phyloP scores from a whole-genome alignment of 2,113 vertebrate species.

The Sitta europaea region DNA sequence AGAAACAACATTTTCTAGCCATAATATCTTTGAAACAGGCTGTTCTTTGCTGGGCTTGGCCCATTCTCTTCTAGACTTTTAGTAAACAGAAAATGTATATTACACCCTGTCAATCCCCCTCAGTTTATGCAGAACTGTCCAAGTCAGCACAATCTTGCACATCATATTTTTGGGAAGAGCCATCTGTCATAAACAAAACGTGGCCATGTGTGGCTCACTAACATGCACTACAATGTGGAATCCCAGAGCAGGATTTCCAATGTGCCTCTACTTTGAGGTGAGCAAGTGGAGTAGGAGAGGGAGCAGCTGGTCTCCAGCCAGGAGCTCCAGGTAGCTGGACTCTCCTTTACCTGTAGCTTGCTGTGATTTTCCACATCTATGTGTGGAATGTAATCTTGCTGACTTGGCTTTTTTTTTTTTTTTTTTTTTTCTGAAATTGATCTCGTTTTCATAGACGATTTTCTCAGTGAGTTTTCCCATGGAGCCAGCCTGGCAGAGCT shows the following conservation, averaged over 20 bases:
- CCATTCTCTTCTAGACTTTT: slow-evolving; percentile 61
- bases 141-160: slow-evolving; percentile 53
- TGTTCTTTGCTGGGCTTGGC: slow-evolving; percentile 42
- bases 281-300: background rate
- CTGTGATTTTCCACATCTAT: background rate
- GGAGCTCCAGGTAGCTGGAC: background rate
- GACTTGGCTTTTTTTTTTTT: background rate
- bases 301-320: background rate
- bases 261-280: background rate
- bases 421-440: background rate
- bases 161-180: slow-evolving; percentile 62
- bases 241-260: background rate
- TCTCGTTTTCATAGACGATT: background rate
- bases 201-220: slow-evolving; percentile 35
- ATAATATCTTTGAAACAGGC: slow-evolving; percentile 47
- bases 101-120: slow-evolving; percentile 61
- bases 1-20: slow-evolving; percentile 47
- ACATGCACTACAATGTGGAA: slow-evolving; percentile 1
- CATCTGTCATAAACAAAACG: slow-evolving; percentile 57
- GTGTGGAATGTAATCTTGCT: background rate
- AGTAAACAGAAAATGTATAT: slow-evolving; percentile 64
- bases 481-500: accelerated
- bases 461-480: background rate
- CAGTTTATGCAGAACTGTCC: slow-evolving; percentile 61
- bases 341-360: background rate